Percentiles rank a stretch among this genome's conserved stretches.
phyloP scores from a whole-genome alignment of 92 coral and sea anemone genomes.

The Parazoanthus atlanticus region DNA sequence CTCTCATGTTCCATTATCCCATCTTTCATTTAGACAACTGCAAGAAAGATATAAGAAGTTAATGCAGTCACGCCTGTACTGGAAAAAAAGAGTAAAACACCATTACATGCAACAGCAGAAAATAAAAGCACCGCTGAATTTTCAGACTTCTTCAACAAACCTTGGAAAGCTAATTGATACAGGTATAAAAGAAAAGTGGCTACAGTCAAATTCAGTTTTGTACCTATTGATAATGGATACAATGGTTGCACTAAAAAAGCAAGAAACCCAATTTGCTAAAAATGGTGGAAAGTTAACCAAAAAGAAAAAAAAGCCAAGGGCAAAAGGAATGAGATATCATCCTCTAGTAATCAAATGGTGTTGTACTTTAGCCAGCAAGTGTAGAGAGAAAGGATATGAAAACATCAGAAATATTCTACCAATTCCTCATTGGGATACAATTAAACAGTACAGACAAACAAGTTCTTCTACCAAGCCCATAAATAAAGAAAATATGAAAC shows the following conservation, averaged over 20 bases:
- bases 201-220: conserved; percentile 48
- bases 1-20: not conserved
- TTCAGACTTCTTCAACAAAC: conserved; percentile 34
- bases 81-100: not conserved
- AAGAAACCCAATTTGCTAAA: conserved; percentile 45
- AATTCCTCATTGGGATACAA: conserved; percentile 55
- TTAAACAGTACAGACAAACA: conserved; percentile 56
- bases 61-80: not conserved
- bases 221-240: conserved; percentile 47
- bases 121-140: conserved; percentile 46
- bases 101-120: conserved; percentile 13
- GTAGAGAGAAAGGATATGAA: conserved; percentile 16
- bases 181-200: conserved; percentile 44
- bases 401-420: conserved; percentile 46
- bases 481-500: conserved; percentile 37
- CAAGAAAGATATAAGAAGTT: not conserved
- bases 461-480: conserved; percentile 42
- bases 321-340: conserved; percentile 12
- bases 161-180: conserved; percentile 45
- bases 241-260: conserved; percentile 34
- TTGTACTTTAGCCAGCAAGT: conserved; percentile 14
- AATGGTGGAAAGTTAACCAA: not conserved
- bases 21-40: not conserved
- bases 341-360: conserved; percentile 18
- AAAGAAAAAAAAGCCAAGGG: not conserved